Evolutionary conservation across 2,797 vertebrate genomes (phyloP).

Genomic region (Phataginus tricuspis): DNA sequence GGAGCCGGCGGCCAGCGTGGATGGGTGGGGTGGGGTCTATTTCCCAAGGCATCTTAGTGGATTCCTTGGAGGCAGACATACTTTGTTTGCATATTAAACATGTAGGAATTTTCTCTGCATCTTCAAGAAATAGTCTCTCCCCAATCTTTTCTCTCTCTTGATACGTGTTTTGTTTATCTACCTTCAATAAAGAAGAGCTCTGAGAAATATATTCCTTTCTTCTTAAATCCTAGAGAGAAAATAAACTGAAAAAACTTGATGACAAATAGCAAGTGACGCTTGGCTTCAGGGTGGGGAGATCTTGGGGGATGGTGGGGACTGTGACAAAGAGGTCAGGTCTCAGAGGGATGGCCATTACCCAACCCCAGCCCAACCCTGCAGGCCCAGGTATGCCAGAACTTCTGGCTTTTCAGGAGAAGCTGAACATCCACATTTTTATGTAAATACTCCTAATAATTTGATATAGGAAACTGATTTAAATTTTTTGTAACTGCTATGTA

Average conservation of each 20-base stretch:
- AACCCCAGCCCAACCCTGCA: neutral
- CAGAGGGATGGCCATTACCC: neutral
- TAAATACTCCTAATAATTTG: constrained; percentile 34
- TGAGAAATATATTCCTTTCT: constrained; percentile 17
- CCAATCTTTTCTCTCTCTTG: neutral
- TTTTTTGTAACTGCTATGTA: neutral
- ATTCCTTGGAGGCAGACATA: neutral
- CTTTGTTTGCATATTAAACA: neutral
- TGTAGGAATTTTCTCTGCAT: neutral
- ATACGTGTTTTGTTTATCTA: neutral
- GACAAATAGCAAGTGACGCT: neutral
- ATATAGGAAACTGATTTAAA: constrained; percentile 12
- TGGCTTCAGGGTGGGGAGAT: neutral
- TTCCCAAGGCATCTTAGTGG: neutral
- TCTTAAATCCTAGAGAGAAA: neutral
- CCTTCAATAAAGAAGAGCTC: neutral
- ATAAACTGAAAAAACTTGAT: neutral
- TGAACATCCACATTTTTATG: constrained; percentile 13
- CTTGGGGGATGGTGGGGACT: neutral
- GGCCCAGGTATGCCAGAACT: neutral
- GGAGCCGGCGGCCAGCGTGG: accelerated
- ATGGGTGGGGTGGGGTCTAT: accelerated
- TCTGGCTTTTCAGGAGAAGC: neutral
- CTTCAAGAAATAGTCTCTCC: neutral
- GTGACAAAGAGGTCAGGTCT: neutral